Evolutionary conservation across 2,888 invertebrate species (phyloP).

Genomic region (Calameuta filiformis): DNA sequence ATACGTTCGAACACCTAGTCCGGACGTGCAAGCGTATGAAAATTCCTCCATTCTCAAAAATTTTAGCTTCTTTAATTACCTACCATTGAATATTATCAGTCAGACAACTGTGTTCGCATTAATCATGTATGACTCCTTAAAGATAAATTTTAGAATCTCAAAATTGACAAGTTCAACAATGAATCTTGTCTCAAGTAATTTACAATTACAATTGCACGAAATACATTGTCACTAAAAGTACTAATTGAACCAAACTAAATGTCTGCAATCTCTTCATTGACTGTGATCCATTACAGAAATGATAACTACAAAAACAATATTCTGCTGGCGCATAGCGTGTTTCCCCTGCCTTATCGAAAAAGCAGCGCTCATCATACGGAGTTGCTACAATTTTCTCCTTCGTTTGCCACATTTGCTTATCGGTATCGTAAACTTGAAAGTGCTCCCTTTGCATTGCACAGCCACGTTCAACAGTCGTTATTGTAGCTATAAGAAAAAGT

Average conservation of each 20-base stretch:
- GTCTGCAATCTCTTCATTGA: background rate
- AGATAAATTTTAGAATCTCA: background rate
- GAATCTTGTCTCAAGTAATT: background rate
- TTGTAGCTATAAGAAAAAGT: constrained; percentile 68
- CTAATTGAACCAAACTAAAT: background rate
- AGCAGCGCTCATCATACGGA: constrained; percentile 80
- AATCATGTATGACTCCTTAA: background rate
- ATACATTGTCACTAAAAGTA: background rate
- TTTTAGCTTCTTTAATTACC: background rate
- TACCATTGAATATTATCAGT: background rate
- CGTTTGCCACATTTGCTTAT: constrained; percentile 71
- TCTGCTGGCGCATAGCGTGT: constrained; percentile 72
- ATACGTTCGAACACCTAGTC: background rate
- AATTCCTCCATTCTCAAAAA: background rate
- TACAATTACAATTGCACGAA: background rate
- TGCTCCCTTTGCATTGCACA: constrained; percentile 81
- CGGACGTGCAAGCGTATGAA: background rate
- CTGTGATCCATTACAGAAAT: constrained; percentile 76
- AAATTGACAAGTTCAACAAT: background rate
- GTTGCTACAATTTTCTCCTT: constrained; percentile 74
- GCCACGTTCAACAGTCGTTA: constrained; percentile 72
- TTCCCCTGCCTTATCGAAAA: constrained; percentile 73
- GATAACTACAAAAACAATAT: constrained; percentile 81
- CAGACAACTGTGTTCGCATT: background rate
- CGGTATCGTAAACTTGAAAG: constrained; percentile 72